Evolutionary conservation across 1,140 invertebrate genomes (phyloP).

Genomic region (Cephus cinctus): DNA sequence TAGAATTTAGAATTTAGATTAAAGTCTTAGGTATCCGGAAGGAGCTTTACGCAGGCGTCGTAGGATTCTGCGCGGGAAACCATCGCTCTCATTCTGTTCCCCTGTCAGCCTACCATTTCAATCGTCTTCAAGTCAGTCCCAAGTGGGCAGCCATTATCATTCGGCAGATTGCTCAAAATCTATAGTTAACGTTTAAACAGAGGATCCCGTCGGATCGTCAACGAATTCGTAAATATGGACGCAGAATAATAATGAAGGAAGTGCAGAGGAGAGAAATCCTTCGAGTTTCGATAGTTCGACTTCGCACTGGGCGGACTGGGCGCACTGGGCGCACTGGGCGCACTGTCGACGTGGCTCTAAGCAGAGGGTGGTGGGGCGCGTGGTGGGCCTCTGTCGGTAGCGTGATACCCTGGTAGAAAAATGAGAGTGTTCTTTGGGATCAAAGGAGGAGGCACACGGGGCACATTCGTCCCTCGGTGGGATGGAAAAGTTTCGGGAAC

Average conservation of each 20-base stretch:
- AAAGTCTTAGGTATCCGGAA: no score
- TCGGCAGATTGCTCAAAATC: background rate
- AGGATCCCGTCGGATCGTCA: slow-evolving; percentile 19
- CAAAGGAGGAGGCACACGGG: slow-evolving; percentile 45
- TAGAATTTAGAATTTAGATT: no score
- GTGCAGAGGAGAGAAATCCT: slow-evolving; percentile 1
- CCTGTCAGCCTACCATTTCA: slow-evolving; percentile 28
- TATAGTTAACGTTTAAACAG: slow-evolving; percentile 1
- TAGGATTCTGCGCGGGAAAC: slow-evolving; percentile 9
- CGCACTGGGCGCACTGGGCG: no score
- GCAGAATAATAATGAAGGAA: background rate
- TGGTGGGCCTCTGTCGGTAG: slow-evolving; percentile 11
- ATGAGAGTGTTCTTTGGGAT: slow-evolving; percentile 45
- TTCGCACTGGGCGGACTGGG: background rate
- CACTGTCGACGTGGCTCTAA: no score
- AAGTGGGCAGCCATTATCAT: slow-evolving; percentile 25
- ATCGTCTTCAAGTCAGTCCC: slow-evolving; percentile 32
- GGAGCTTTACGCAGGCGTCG: background rate
- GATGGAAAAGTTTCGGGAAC: background rate
- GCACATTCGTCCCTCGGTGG: background rate
- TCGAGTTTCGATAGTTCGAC: background rate
- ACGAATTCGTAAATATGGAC: background rate
- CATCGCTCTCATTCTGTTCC: slow-evolving; percentile 20
- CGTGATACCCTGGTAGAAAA: slow-evolving; percentile 40
- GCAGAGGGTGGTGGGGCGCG: no score